A percentile compares a stretch with the other conserved stretches of the same genome.
Conservation (phyloP, 2,797 vertebrate genomes). For the Phrynocephalus vlangalii region DNA sequence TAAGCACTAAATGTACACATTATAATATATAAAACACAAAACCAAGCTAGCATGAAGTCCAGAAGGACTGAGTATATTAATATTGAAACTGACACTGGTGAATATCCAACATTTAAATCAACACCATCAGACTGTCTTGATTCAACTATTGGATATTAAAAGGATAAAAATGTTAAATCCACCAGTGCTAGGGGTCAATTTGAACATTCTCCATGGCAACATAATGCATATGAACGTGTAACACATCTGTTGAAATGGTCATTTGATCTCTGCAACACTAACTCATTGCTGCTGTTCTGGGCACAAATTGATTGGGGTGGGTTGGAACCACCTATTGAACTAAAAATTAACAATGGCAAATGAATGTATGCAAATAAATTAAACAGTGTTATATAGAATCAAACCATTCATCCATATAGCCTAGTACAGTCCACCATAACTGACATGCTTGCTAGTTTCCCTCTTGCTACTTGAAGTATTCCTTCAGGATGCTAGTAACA, state of each 20-base stretch:
- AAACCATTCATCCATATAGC: background rate
- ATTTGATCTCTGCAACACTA: background rate
- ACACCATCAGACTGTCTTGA: slow-evolving; percentile 9
- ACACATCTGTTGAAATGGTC: background rate
- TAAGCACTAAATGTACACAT: slow-evolving; percentile 18
- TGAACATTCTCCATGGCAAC: background rate
- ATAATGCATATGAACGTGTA: background rate
- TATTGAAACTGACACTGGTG: background rate
- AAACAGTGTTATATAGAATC: background rate
- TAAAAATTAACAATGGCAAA: background rate
- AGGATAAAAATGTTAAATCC: slow-evolving; percentile 33
- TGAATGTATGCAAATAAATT: background rate
- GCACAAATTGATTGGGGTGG: background rate
- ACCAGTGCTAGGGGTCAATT: background rate
- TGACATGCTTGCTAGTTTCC: background rate
- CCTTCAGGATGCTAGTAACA: background rate
- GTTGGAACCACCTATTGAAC: background rate
- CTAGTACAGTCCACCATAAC: background rate
- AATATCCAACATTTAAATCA: slow-evolving; percentile 20
- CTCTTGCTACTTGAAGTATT: background rate
- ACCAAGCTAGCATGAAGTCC: slow-evolving; percentile 6
- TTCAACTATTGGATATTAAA: slow-evolving; percentile 2
- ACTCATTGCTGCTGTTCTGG: background rate
- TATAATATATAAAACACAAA: slow-evolving; percentile 12
- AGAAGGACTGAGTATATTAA: background rate